Conservation (phyloP, 2,888 invertebrate species). For the Drosophila multiciliata region DNA sequence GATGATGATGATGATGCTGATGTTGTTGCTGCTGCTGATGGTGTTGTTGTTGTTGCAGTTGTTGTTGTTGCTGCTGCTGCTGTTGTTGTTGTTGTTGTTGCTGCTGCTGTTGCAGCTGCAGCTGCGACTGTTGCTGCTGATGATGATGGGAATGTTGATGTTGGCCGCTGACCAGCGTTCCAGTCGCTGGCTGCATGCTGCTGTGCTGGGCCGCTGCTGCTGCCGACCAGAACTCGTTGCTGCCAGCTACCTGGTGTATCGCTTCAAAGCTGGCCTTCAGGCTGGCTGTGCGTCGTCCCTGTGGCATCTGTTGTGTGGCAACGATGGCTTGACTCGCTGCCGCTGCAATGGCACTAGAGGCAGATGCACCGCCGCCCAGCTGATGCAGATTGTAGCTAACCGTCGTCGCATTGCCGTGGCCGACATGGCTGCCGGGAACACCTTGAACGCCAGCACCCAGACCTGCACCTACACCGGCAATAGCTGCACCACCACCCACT, state of each 20-base stretch:
- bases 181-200: conserved; percentile 86
- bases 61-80: conserved; percentile 77
- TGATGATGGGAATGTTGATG: conserved; percentile 78
- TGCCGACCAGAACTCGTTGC: conserved; percentile 87
- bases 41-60: conserved; percentile 83
- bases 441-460: conserved; percentile 2
- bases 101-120: conserved; percentile 60
- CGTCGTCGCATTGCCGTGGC: conserved; percentile 63
- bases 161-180: conserved; percentile 85
- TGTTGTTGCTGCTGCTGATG: conserved; percentile 76
- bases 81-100: conserved; percentile 20
- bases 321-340: conserved; percentile 98
- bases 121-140: conserved; percentile 82
- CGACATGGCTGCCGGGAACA: conserved; percentile 23
- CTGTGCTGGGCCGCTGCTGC: conserved; percentile 89
- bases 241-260: conserved; percentile 89
- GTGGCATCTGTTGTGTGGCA: conserved; percentile 98
- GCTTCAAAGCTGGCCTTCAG: conserved; percentile 98
- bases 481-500: conserved; percentile 2
- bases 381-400: conserved; percentile 91
- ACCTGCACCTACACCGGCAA: conserved; percentile 2
- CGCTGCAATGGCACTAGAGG: conserved; percentile 95
- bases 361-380: conserved; percentile 88
- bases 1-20: conserved; percentile 75
- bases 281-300: conserved; percentile 96